Base-by-base conservation (phyloP, 2,888 invertebrate genomes). In the Sarcophaga carnaria region DNA sequence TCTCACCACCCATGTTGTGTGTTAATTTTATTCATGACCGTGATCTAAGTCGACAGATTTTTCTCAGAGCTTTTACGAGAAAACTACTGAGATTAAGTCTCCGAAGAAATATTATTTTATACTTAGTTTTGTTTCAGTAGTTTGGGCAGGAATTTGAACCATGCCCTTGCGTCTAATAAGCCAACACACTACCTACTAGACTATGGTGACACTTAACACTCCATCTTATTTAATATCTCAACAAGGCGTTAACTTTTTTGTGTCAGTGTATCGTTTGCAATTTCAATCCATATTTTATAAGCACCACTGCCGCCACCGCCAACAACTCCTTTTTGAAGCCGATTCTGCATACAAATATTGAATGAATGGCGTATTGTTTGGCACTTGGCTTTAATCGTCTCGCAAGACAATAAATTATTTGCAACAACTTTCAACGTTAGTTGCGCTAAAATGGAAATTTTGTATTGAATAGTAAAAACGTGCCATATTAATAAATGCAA, bases 401-500 rank as follows among this genome's bases (percentile, higher is more conserved):
- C 60, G 6, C 59, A 69, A 59, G 22, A 76, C 84, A 69, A 83
- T 80, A 80, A 80, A 80, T 80, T 80, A 84, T 75, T 37, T 60
- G 37, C 74, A 80, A 70, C 63, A 60, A 70, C 75, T 80, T 80
- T 80, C 71, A 75, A 60, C 64, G 75, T 76, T 76, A 54, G 66
- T 71, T 60, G 76, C 69, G 27, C 12, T 37, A 37, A 37, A 47
- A 76, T 54, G 25, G n/a, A 47, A 54, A 49, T 54, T 10, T 49
- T 20, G 22, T 22, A 54, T 25, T 75, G 49, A 64, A 80, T 80
- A 62, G 69, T 60, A 84, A 80, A 80, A 84, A 74, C 84, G 84
- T 84, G 84, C 71, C 37, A 66, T 17, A 71, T 84, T 71, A 80
- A 84, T 76, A 84, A 84, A 64, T 71, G 47, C 14, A 37, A 37